Percentiles rank a stretch among this genome's conserved stretches.
Conservation (phyloP, 2,797 vertebrate genomes). For the Microctenopoma lineatum region DNA sequence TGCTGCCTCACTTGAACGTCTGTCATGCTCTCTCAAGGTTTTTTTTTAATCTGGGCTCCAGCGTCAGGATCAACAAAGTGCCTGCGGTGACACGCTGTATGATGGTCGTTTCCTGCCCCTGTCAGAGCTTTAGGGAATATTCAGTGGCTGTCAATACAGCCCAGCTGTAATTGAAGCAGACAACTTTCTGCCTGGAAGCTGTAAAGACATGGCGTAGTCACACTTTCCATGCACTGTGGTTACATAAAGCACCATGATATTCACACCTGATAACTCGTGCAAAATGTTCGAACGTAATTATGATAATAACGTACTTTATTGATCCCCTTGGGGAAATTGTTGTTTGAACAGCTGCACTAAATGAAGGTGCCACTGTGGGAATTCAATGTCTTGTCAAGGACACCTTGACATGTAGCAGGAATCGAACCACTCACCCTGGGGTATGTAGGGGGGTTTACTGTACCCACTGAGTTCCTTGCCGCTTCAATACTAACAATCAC, state of each 20-base stretch:
- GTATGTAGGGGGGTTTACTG: no score
- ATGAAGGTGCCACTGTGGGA: no score
- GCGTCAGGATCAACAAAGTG: constrained; percentile 53
- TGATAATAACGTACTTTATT: background rate
- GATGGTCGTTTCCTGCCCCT: constrained; percentile 62
- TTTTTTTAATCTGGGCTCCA: constrained; percentile 40
- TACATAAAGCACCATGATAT: constrained; percentile 12
- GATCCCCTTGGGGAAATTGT: no score
- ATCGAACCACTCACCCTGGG: no score
- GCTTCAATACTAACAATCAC: background rate
- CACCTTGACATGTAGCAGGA: no score
- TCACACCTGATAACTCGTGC: constrained; percentile 5
- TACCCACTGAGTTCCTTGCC: no score
- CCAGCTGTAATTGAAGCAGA: constrained; percentile 65
- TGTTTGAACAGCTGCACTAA: no score
- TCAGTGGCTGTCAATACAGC: constrained; percentile 49
- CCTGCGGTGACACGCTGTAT: constrained; percentile 57
- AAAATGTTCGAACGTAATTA: background rate
- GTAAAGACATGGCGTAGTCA: constrained; percentile 44
- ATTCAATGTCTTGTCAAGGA: no score
- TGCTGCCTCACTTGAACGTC: constrained; percentile 43
- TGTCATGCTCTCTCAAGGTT: constrained; percentile 49
- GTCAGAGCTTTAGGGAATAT: constrained; percentile 58
- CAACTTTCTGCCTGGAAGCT: constrained; percentile 52
- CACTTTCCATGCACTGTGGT: constrained; percentile 34